These are phyloP conservation scores for Cyanoliseus patagonus DNA, from an alignment of 2,113 vertebrate genomes.

Conservation along the genomic window DNA sequence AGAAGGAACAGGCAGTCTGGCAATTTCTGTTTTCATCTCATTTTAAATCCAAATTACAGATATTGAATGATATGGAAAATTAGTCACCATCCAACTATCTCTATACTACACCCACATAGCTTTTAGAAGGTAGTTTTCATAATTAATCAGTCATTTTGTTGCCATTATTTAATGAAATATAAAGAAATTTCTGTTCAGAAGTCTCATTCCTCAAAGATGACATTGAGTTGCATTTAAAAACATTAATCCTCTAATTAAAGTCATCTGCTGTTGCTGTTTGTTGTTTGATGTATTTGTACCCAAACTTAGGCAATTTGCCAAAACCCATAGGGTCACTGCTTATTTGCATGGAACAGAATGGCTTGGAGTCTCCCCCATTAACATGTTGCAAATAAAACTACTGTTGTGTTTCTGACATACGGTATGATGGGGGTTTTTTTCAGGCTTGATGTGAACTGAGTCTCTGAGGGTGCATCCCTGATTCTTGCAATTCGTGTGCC, in stretches of 20 bases:
- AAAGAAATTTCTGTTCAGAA: constrained; percentile 65
- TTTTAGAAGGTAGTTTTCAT: constrained; percentile 78
- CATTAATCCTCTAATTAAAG: constrained; percentile 26
- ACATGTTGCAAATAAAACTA: neutral
- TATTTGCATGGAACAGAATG: neutral
- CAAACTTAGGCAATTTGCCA: constrained; percentile 8
- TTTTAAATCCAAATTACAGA: constrained; percentile 72
- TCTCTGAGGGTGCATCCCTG: neutral
- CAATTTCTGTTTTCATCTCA: constrained; percentile 56
- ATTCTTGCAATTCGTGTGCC: neutral
- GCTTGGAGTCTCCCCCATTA: neutral
- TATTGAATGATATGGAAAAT: constrained; percentile 73
- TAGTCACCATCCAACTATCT: constrained; percentile 76
- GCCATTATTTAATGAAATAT: constrained; percentile 71
- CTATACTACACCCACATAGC: constrained; percentile 57
- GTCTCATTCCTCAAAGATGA: constrained; percentile 49
- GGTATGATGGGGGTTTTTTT: neutral
- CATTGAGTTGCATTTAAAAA: constrained; percentile 54
- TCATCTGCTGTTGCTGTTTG: constrained; percentile 43
- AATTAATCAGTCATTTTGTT: constrained; percentile 77
- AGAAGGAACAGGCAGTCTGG: constrained; percentile 39
- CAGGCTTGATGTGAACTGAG: neutral
- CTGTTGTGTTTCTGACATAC: neutral
- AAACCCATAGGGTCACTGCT: neutral
- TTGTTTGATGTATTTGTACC: neutral